phyloP scores from a whole-genome alignment of 37 sponge, comb jelly and placozoan species.

The Spongia lamella region DNA sequence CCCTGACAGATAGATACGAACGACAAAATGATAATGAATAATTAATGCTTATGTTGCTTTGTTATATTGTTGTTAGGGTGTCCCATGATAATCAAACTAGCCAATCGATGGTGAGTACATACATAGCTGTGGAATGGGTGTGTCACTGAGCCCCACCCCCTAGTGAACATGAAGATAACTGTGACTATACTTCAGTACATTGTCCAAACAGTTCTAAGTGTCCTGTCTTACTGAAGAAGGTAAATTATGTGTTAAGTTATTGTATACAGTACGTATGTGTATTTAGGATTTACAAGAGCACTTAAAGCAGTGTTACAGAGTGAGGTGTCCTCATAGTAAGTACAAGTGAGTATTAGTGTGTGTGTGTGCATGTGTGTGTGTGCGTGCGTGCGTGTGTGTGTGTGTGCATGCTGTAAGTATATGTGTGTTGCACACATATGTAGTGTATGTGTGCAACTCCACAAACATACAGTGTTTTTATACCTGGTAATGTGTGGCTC shows the following conservation, averaged over 20 bases:
- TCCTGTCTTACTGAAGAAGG: constrained; percentile 55
- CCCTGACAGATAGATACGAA: no score
- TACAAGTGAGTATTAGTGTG: constrained; percentile 38
- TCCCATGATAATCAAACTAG: constrained; percentile 35
- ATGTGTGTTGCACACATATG: no score
- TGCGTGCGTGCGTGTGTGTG: constrained; percentile 10
- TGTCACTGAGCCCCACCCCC: neutral
- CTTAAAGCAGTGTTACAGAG: constrained; percentile 27
- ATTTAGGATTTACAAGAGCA: constrained; percentile 37
- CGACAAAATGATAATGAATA: no score
- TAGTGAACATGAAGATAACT: constrained; percentile 72
- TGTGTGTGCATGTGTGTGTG: neutral
- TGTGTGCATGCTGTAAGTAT: neutral
- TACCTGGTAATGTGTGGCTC: no score
- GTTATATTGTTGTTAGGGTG: constrained; percentile 47
- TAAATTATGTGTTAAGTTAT: constrained; percentile 9
- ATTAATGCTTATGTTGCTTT: neutral
- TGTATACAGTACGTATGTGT: neutral
- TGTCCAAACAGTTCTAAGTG: constrained; percentile 78
- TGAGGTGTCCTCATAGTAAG: constrained; percentile 61
- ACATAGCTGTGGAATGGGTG: neutral
- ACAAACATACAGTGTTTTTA: no score
- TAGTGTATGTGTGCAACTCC: no score
- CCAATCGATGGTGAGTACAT: constrained; percentile 49
- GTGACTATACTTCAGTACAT: constrained; percentile 60